Conservation (phyloP, 2,113 vertebrate species). For the Aegithalos caudatus region DNA sequence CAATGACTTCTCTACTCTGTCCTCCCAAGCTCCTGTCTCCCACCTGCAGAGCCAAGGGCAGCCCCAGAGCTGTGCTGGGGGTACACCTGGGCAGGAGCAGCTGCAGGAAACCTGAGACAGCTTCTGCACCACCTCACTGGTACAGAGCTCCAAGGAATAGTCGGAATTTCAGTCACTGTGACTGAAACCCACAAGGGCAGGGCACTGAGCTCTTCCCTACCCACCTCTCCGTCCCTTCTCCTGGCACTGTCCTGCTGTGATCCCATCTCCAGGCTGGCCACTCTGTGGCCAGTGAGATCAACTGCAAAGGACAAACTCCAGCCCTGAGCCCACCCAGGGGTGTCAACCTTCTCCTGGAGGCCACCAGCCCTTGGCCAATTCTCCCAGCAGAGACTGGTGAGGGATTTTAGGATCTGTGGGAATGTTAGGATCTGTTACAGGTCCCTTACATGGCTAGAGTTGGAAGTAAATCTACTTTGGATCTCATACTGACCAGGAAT, state of each 20-base stretch:
- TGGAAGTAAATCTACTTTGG: neutral
- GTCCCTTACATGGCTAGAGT: neutral
- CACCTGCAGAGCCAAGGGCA: neutral
- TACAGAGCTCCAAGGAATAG: neutral
- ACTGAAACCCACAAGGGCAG: neutral
- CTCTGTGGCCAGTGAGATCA: rapidly evolving
- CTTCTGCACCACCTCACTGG: neutral
- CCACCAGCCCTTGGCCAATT: neutral
- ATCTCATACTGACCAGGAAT: neutral
- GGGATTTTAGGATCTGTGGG: neutral
- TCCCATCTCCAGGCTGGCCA: neutral
- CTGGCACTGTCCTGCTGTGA: neutral
- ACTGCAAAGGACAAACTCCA: neutral
- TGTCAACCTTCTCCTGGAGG: neutral
- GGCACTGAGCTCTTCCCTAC: neutral
- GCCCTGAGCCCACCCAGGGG: neutral
- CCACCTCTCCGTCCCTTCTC: neutral
- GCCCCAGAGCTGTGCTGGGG: neutral
- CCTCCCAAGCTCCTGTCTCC: neutral
- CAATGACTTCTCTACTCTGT: neutral
- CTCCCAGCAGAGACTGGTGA: neutral
- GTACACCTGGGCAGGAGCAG: neutral
- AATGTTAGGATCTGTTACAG: neutral
- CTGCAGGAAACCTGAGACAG: neutral
- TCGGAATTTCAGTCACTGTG: neutral